Conservation (phyloP, 2,113 vertebrate species). For the Perccottus glenii region DNA sequence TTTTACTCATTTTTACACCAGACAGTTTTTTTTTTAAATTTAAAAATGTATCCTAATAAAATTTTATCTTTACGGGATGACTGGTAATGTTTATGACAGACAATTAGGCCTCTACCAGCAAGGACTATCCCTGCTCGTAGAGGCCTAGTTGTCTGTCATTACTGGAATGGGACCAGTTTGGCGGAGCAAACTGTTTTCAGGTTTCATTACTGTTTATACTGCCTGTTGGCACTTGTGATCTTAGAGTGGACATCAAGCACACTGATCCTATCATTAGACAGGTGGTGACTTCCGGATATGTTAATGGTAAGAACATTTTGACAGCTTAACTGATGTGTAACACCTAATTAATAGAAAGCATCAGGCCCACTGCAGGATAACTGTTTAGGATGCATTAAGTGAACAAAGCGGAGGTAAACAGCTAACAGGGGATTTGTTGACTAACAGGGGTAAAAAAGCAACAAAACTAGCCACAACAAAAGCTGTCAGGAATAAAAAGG, state of each 20-base stretch:
- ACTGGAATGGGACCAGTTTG: constrained; percentile 41
- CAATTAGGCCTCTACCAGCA: too few species aligned
- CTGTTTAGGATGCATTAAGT: not conserved
- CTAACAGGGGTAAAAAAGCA: not conserved
- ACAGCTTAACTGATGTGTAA: not conserved
- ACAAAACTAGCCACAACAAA: constrained; percentile 48
- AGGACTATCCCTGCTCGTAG: constrained; percentile 19
- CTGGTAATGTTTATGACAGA: constrained; percentile 32
- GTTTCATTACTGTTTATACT: constrained; percentile 62
- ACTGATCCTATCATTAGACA: constrained; percentile 37
- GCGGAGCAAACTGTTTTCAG: constrained; percentile 56
- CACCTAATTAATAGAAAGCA: constrained; percentile 43
- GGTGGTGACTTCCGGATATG: constrained; percentile 64
- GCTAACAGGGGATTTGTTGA: constrained; percentile 19
- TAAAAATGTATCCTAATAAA: not conserved
- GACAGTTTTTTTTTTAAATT: not conserved
- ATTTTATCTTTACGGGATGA: not conserved
- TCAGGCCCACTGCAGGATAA: not conserved
- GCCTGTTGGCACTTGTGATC: constrained; percentile 13
- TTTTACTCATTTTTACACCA: too few species aligned
- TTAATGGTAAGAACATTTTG: constrained; percentile 17
- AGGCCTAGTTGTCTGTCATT: constrained; percentile 30
- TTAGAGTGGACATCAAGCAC: not conserved
- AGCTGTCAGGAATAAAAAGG: constrained; percentile 13
- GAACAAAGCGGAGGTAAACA: not conserved